Conservation (phyloP, 2,113 vertebrate species). For the Nicator chloris region DNA sequence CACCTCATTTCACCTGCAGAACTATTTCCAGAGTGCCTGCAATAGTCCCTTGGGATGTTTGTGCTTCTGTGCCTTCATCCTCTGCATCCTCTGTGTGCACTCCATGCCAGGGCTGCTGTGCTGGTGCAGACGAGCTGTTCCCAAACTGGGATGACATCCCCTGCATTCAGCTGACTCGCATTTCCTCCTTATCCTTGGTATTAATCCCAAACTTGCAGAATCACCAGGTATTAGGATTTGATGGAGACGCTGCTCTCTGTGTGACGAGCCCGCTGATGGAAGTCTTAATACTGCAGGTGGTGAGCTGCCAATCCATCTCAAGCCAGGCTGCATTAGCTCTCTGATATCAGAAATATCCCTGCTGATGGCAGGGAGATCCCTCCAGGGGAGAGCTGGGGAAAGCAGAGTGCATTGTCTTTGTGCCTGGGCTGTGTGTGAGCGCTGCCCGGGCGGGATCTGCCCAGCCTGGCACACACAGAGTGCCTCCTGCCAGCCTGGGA, state of each 20-base stretch:
- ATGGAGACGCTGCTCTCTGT: background rate
- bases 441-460: background rate
- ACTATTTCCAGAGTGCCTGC: background rate
- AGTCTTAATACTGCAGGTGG: slow-evolving; percentile 7
- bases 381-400: background rate
- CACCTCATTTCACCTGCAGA: background rate
- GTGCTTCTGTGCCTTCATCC: background rate
- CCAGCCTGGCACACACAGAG: background rate
- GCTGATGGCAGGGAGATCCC: background rate
- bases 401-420: background rate
- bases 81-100: background rate
- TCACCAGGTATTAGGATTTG: background rate
- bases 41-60: rapidly evolving
- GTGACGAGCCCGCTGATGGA: background rate
- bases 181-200: background rate
- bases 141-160: background rate
- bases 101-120: background rate
- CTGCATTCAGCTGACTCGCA: background rate
- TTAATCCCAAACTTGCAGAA: slow-evolving; percentile 22
- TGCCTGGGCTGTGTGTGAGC: background rate
- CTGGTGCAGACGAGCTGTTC: background rate
- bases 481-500: background rate
- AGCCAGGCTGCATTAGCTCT: background rate
- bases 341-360: background rate
- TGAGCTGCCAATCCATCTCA: background rate